phyloP scores from a whole-genome alignment of 2,888 invertebrate species.

The Acanthosepion esculentum region DNA sequence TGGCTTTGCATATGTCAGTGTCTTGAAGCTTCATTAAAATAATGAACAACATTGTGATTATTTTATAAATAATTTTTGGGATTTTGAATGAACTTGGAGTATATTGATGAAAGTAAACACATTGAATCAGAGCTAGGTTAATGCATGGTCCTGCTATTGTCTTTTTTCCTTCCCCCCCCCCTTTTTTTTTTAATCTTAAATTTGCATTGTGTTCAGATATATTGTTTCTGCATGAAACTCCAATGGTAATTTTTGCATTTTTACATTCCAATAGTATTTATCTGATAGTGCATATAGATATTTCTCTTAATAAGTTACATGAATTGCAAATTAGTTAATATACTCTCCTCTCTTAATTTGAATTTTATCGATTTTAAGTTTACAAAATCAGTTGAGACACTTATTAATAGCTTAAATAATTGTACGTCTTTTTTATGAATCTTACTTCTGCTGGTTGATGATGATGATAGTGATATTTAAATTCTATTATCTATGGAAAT shows the following conservation, averaged over 20 bases:
- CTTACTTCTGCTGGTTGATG: not conserved
- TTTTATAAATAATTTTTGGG: not conserved
- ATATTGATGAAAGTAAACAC: not conserved
- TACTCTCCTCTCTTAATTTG: not conserved
- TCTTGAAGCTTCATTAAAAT: conserved; percentile 18
- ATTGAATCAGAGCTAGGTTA: not conserved
- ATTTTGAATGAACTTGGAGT: not conserved
- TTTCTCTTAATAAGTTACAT: not conserved
- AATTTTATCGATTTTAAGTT: not conserved
- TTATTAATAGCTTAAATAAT: not conserved
- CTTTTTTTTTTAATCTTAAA: not conserved
- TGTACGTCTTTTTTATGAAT: not conserved
- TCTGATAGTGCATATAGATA: not conserved
- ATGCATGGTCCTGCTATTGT: not conserved
- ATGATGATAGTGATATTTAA: not conserved
- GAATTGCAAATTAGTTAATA: not conserved
- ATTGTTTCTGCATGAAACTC: not conserved
- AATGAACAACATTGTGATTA: conserved; percentile 4
- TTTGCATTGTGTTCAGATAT: not conserved
- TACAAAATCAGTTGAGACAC: not conserved
- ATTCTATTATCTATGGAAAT: too few relatives aligned
- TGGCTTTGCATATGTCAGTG: not conserved
- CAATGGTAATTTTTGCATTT: not conserved
- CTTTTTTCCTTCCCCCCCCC: not conserved
- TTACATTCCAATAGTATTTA: not conserved